Evolutionary conservation across 2,888 invertebrate genomes (phyloP), one percentile per base, ranked within the genome.

Genomic region (Ceratothoa steindachneri): DNA sequence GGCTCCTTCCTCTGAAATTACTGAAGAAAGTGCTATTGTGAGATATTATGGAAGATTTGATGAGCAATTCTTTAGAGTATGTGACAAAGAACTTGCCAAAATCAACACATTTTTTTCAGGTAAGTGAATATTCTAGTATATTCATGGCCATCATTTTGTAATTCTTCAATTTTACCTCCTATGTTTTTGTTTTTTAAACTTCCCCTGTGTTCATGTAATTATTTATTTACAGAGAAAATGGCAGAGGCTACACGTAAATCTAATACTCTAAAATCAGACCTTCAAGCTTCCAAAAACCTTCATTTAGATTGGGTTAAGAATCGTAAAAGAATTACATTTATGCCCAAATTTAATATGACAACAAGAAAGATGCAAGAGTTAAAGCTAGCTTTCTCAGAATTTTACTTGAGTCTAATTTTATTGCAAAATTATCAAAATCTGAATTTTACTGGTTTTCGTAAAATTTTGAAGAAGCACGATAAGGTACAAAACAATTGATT

Each of bases 381-480:
- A 15, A 99, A 98, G 85, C 86, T 99, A 81, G 99, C 98, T 0
- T 99, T 97, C 85, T 96, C 95, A 83, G 99, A 99, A 87, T 99
- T 97, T 86, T 99, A 99, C 85, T 87, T 99, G 60, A 95, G 95
- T 83, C 87, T 99, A 68, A 96, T 99, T 82, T 87, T 99, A 19
- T 87, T 99, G 76, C 98, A 99, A 86, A 99, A 99, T 84, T 98
- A 97, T 84, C 97, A 99, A 86, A 97, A 95, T 84, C 87, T 99
- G 71, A 99, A 99, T 86, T 96, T 95, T 83, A 99, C 97, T 1
- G 99, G 98, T 0, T 99, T 99, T 87, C 89, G 98, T 80, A 99
- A 99, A 86, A 99, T 99, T 83, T 88, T 99, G 79, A 99, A 99
- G 85, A 99, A 99, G 85, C 98, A 98, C 84, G 99, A 99, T 86